Conservation (phyloP, 2,888 invertebrate genomes). For the Epinotia brunnichana region DNA sequence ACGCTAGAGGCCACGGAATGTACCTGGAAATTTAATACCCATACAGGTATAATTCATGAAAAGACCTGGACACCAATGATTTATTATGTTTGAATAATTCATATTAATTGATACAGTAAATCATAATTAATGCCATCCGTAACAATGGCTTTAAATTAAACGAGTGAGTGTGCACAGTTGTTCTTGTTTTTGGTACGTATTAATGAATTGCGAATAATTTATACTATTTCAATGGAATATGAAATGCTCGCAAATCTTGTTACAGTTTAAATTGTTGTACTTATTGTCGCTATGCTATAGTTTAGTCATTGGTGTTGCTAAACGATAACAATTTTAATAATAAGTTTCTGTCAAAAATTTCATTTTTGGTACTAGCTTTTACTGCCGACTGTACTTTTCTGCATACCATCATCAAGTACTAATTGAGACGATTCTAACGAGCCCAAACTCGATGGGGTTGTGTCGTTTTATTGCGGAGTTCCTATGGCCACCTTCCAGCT, state of each 20-base stretch:
- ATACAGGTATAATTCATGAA: background rate
- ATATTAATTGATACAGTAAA: conserved; percentile 42
- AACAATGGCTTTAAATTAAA: conserved; percentile 40
- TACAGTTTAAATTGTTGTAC: background rate
- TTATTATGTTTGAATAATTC: conserved; percentile 36
- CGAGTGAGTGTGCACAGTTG: conserved; percentile 37
- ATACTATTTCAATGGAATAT: conserved; percentile 19
- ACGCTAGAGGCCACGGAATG: too few relatives aligned
- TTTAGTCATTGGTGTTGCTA: too few relatives aligned
- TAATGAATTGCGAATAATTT: conserved; percentile 27
- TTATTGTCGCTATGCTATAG: background rate
- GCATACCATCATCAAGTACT: too few relatives aligned
- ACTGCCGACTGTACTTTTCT: too few relatives aligned
- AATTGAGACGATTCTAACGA: too few relatives aligned
- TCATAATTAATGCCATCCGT: conserved; percentile 37
- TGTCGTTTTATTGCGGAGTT: too few relatives aligned
- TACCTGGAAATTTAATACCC: background rate
- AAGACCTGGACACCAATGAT: conserved; percentile 17
- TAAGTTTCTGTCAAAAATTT: too few relatives aligned
- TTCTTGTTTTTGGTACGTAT: conserved; percentile 30
- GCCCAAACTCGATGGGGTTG: too few relatives aligned
- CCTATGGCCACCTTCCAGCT: too few relatives aligned
- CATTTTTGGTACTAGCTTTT: too few relatives aligned
- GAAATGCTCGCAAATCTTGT: conserved; percentile 11
- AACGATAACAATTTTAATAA: too few relatives aligned